These are phyloP conservation scores for Tetraneura akinire DNA, from an alignment of 1,140 invertebrate genomes.

Conservation along the genomic window DNA sequence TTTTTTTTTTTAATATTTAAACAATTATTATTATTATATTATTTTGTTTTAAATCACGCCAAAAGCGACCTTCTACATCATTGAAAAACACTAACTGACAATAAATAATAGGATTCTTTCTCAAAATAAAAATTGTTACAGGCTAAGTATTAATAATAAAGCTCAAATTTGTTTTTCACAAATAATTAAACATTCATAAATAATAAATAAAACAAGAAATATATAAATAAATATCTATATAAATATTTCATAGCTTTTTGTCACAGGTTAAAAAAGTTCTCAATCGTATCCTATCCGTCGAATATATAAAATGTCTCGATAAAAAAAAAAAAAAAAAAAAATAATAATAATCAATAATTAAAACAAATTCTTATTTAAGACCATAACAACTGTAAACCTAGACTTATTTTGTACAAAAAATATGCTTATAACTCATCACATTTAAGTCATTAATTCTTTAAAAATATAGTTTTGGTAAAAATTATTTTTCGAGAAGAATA, in stretches of 20 bases:
- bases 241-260: constrained; percentile 50
- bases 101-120: constrained; percentile 50
- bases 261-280: constrained; percentile 52
- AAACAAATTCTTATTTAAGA: constrained; percentile 51
- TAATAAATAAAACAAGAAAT: constrained; percentile 51
- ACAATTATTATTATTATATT: constrained; percentile 47
- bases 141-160: constrained; percentile 52
- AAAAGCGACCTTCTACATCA: constrained; percentile 51
- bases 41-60: constrained; percentile 50
- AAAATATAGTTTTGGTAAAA: constrained; percentile 52
- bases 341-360: constrained; percentile 39
- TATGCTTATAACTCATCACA: constrained; percentile 52
- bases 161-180: constrained; percentile 50
- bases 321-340: too few species aligned
- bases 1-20: constrained; percentile 47
- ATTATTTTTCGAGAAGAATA: constrained; percentile 43
- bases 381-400: constrained; percentile 51
- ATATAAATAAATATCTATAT: constrained; percentile 52
- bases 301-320: constrained; percentile 50
- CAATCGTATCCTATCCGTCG: constrained; percentile 50
- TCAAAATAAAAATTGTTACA: constrained; percentile 52
- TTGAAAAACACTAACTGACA: constrained; percentile 50
- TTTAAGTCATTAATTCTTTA: constrained; percentile 50
- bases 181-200: constrained; percentile 52
- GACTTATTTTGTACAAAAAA: constrained; percentile 52